Evolutionary conservation across 1,140 invertebrate species (phyloP).

Genomic region (Hestina assimilis): DNA sequence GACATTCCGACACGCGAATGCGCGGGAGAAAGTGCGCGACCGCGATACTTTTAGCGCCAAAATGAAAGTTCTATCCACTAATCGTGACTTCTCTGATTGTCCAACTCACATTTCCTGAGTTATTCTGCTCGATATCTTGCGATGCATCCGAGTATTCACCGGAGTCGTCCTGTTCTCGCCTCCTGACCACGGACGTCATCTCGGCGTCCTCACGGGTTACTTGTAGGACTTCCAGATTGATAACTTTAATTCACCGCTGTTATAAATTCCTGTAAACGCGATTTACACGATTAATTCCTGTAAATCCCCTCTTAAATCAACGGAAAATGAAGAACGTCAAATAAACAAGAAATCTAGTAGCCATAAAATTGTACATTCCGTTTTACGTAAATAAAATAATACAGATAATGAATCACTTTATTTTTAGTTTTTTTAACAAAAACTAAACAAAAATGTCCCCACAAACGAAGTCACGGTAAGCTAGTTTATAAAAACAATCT

Average conservation of each 20-base stretch:
- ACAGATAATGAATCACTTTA: constrained; percentile 11
- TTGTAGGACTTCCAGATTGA: constrained; percentile 73
- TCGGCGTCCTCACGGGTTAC: constrained; percentile 61
- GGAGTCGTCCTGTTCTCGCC: constrained; percentile 70
- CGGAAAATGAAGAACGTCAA: constrained; percentile 68
- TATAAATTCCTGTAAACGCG: constrained; percentile 32
- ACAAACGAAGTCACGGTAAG: too few relatives aligned
- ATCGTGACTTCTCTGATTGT: constrained; percentile 31
- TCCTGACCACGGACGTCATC: constrained; percentile 72
- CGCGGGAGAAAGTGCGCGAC: constrained; percentile 67
- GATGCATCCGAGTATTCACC: constrained; percentile 74
- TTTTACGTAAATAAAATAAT: constrained; percentile 32
- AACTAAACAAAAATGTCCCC: too few relatives aligned
- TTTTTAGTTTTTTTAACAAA: too few relatives aligned
- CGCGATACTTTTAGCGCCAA: constrained; percentile 63
- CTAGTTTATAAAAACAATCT: too few relatives aligned
- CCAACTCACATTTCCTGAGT: constrained; percentile 70
- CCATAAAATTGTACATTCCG: constrained; percentile 61
- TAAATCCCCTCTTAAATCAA: constrained; percentile 56
- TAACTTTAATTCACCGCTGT: constrained; percentile 41
- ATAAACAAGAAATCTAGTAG: constrained; percentile 67
- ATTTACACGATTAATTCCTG: constrained; percentile 41
- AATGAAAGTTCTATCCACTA: constrained; percentile 62
- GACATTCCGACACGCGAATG: constrained; percentile 70
- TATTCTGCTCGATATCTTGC: constrained; percentile 69